Conservation (phyloP, 2,113 vertebrate genomes). For the Anser brachyrhynchus region DNA sequence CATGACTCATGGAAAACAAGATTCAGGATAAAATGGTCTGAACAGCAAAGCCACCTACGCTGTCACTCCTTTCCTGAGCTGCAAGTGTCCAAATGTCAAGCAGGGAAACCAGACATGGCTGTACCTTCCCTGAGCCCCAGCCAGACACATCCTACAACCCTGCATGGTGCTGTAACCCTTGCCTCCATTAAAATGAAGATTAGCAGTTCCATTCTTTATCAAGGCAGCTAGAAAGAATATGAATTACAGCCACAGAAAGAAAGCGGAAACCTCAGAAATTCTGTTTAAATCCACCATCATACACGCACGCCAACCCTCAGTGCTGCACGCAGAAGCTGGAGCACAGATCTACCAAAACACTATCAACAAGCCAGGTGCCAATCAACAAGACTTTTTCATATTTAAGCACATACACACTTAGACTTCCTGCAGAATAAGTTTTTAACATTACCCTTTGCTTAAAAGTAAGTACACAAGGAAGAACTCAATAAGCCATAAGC, state of each 20-base stretch:
- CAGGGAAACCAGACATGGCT: background rate
- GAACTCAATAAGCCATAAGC: background rate
- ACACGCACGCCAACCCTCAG: background rate
- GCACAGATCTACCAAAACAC: background rate
- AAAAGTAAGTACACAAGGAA: background rate
- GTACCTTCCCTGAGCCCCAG: background rate
- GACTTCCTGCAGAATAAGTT: background rate
- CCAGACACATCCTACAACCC: background rate
- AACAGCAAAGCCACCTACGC: background rate
- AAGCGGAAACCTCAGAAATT: background rate
- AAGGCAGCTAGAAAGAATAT: background rate
- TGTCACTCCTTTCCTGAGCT: background rate
- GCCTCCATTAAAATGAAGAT: background rate
- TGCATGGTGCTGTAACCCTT: rapidly evolving
- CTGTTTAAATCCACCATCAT: background rate
- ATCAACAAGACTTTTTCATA: background rate
- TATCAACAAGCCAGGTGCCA: background rate
- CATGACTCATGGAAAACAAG: background rate
- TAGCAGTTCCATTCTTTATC: background rate
- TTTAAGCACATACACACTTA: background rate
- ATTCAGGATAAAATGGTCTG: background rate
- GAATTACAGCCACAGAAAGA: background rate
- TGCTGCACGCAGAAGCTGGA: background rate
- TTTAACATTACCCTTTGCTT: background rate
- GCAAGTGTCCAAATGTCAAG: background rate